Conservation (phyloP, 2,888 invertebrate genomes). For the Athripsodes cinereus region DNA sequence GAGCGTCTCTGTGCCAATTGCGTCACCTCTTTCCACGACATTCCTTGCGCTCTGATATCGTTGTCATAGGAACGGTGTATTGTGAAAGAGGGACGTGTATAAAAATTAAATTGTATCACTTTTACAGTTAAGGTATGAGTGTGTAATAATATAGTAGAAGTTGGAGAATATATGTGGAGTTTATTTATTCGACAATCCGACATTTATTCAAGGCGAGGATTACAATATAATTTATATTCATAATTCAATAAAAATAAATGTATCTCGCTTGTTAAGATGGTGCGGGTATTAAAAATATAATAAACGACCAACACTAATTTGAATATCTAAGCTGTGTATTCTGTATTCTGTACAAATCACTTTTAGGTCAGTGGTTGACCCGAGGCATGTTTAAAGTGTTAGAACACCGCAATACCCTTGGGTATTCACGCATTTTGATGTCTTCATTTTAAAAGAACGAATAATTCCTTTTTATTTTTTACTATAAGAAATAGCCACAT, state of each 20-base stretch:
- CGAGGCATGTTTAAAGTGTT: slow-evolving; percentile 6
- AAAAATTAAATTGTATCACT: not conserved
- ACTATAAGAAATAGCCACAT: not conserved
- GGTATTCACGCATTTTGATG: slow-evolving; percentile 17
- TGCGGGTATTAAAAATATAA: slow-evolving; percentile 18
- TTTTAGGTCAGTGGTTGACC: slow-evolving; percentile 10
- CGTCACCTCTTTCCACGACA: too few relatives aligned
- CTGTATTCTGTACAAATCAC: slow-evolving; percentile 19
- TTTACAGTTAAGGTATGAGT: not conserved
- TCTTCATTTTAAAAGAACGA: slow-evolving; percentile 11
- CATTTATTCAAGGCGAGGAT: slow-evolving; percentile 24
- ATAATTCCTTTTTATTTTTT: not conserved
- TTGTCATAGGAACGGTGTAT: too few relatives aligned
- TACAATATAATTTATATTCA: slow-evolving; percentile 27
- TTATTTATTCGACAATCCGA: slow-evolving; percentile 22
- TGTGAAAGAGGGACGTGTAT: too few relatives aligned
- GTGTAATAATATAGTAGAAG: too few relatives aligned
- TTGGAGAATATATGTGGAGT: slow-evolving; percentile 1
- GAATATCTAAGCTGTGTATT: slow-evolving; percentile 19
- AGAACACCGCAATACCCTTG: slow-evolving; percentile 1
- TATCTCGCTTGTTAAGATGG: slow-evolving; percentile 21
- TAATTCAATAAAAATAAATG: slow-evolving; percentile 27
- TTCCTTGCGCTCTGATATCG: too few relatives aligned
- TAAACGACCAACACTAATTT: slow-evolving; percentile 20
- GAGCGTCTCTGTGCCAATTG: too few relatives aligned